A percentile compares a stretch with the other conserved stretches of the same genome.
Conservation (phyloP, 1,140 invertebrate species). For the Camponotus vicinus region DNA sequence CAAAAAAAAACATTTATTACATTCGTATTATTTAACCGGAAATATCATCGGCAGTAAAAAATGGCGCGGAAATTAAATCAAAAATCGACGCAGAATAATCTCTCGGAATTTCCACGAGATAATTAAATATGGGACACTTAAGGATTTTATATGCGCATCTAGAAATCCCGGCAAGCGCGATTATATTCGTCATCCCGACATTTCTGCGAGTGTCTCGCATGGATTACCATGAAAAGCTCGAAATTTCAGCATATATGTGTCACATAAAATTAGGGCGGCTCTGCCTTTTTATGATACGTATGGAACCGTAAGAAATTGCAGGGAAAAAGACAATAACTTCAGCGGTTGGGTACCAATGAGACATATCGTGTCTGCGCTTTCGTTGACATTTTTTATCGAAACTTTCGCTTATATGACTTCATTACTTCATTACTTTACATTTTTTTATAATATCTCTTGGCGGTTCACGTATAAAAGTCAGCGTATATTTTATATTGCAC, state of each 20-base stretch:
- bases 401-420: background rate
- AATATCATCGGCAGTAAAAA: background rate
- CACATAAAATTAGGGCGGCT: slow-evolving; percentile 34
- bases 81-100: background rate
- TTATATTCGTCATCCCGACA: background rate
- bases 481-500: background rate
- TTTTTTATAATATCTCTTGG: background rate
- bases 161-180: background rate
- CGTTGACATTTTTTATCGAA: background rate
- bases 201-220: slow-evolving; percentile 13
- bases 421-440: background rate
- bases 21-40: background rate
- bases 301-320: slow-evolving; percentile 23
- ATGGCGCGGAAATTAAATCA: background rate
- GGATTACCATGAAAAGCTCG: background rate
- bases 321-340: background rate
- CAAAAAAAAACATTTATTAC: background rate
- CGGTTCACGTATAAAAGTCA: background rate
- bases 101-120: background rate
- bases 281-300: slow-evolving; percentile 23
- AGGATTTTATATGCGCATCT: slow-evolving; percentile 17
- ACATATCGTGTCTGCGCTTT: background rate
- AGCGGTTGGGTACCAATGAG: background rate
- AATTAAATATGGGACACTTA: slow-evolving; percentile 19
- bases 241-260: slow-evolving; percentile 2